A percentile compares a stretch with the other conserved stretches of the same genome.
These are phyloP conservation scores for Colistium nudipinnis DNA, from an alignment of 2,113 vertebrate species.

Conservation along the genomic window DNA sequence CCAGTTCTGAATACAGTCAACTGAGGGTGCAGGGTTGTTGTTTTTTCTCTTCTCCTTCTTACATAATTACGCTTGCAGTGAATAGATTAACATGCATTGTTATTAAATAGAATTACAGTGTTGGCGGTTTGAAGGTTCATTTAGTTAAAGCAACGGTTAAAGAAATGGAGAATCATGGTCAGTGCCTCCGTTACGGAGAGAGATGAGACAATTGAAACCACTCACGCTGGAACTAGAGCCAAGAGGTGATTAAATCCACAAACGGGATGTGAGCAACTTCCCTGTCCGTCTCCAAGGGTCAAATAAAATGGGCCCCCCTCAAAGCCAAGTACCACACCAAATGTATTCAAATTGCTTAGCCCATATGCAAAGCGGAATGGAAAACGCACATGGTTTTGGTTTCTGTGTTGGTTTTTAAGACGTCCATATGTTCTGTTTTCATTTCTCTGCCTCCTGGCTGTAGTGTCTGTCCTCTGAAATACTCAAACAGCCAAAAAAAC, in stretches of 20 bases:
- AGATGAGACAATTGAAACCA: neutral
- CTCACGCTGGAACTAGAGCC: neutral
- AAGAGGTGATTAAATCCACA: conserved; percentile 2
- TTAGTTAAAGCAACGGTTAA: neutral
- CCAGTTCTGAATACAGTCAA: neutral
- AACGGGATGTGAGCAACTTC: neutral
- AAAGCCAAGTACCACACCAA: neutral
- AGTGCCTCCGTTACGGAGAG: neutral
- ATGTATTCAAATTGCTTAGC: neutral
- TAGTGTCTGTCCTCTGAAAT: neutral
- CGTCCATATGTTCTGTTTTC: neutral
- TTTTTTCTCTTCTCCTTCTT: neutral
- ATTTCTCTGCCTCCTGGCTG: neutral
- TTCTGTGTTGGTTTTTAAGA: neutral
- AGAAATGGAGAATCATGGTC: neutral
- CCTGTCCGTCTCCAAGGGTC: neutral
- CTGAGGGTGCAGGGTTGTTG: neutral
- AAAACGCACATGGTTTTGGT: neutral
- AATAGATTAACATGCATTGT: neutral
- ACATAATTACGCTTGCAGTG: neutral
- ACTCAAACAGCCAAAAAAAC: neutral
- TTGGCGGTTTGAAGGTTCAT: neutral
- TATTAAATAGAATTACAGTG: no score
- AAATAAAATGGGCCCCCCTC: neutral
- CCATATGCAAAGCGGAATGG: neutral